These are phyloP conservation scores for Diplolepis rosae DNA, from an alignment of 2,888 invertebrate species.

Conservation along the genomic window DNA sequence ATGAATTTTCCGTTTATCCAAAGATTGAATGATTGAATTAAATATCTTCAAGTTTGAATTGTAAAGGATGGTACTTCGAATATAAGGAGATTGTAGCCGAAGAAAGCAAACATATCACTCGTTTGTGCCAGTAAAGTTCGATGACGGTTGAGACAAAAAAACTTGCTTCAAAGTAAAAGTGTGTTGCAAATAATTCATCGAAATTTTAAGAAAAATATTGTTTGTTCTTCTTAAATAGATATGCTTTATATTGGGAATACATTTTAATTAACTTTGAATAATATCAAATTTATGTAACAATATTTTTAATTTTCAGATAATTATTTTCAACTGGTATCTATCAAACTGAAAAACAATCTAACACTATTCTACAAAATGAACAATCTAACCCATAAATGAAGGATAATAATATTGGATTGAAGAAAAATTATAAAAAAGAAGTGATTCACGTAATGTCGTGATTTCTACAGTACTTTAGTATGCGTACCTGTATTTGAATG, in stretches of 20 bases:
- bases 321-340: too few species aligned
- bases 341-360: not conserved
- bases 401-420: not conserved
- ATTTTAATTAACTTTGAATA: not conserved
- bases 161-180: not conserved
- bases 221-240: not conserved
- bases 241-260: not conserved
- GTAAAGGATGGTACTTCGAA: not conserved
- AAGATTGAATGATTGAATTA: too few species aligned
- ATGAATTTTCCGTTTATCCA: too few species aligned
- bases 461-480: conserved; percentile 18
- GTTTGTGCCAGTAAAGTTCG: conserved; percentile 6
- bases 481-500: conserved; percentile 30
- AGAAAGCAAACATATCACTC: conserved; percentile 5
- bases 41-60: not conserved
- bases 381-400: not conserved
- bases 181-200: not conserved
- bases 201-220: not conserved
- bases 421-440: conserved; percentile 3
- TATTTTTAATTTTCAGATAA: too few species aligned
- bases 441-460: conserved; percentile 16
- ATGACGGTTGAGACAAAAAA: conserved; percentile 17
- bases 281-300: not conserved
- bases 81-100: conserved; percentile 15
- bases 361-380: not conserved